Percentiles rank a stretch among this genome's conserved stretches.
phyloP scores from a whole-genome alignment of 2,113 vertebrate genomes.

The Reinhardtius hippoglossoides region DNA sequence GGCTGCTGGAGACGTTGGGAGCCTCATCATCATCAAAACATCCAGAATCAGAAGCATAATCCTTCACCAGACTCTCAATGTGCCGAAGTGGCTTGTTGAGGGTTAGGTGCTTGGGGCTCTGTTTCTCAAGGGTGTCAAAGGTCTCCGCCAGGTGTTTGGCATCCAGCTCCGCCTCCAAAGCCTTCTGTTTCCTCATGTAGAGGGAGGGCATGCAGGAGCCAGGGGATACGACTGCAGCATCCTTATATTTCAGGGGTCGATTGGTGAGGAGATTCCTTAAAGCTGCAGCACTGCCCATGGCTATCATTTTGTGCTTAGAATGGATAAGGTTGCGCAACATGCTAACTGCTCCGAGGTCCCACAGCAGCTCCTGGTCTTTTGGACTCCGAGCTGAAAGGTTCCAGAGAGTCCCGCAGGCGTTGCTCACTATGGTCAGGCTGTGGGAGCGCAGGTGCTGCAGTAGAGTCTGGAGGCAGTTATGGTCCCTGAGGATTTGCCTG shows the following conservation, averaged over 20 bases:
- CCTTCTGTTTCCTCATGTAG: constrained; percentile 96
- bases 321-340: constrained; percentile 99
- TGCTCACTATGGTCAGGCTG: constrained; percentile 98
- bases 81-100: constrained; percentile 88
- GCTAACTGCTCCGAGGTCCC: constrained; percentile 96
- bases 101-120: constrained; percentile 84
- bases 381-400: constrained; percentile 94
- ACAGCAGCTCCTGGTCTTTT: constrained; percentile 95
- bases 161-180: constrained; percentile 94
- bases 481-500: constrained; percentile 94
- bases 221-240: constrained; percentile 87
- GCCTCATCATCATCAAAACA: constrained; percentile 97
- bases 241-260: constrained; percentile 93
- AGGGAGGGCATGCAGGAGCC: constrained; percentile 94
- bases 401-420: constrained; percentile 98
- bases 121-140: constrained; percentile 92
- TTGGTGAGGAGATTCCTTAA: constrained; percentile 95
- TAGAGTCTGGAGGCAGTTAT: constrained; percentile 96
- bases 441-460: constrained; percentile 97
- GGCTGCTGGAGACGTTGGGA: constrained; percentile 87
- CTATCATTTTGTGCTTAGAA: constrained; percentile 99
- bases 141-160: constrained; percentile 92
- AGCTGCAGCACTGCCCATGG: constrained; percentile 97
- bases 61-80: constrained; percentile 93
- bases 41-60: constrained; percentile 96